phyloP scores from a whole-genome alignment of 2,797 vertebrate species.

The Distichodus sexfasciatus region DNA sequence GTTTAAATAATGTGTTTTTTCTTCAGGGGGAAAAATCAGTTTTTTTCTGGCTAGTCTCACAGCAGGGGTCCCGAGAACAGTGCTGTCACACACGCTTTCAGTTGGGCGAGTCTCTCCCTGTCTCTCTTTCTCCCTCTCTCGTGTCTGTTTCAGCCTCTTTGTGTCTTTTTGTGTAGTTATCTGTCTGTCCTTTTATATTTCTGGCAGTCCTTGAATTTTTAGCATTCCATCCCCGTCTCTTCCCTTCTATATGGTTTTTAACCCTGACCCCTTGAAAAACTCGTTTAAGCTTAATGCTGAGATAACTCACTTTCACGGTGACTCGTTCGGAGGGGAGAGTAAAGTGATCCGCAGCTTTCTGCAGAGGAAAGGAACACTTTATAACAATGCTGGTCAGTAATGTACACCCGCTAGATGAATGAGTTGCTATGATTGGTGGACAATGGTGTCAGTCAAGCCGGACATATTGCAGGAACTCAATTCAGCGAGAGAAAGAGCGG shows the following conservation, averaged over 20 bases:
- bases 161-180: slow-evolving; percentile 46
- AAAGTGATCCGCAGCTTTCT: slow-evolving; percentile 20
- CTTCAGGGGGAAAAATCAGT: slow-evolving; percentile 6
- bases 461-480: slow-evolving; percentile 9
- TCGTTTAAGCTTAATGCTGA: background rate
- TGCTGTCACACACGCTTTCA: background rate
- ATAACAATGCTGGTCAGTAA: slow-evolving; percentile 24
- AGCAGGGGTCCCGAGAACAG: slow-evolving; percentile 10
- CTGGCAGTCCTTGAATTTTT: slow-evolving; percentile 54
- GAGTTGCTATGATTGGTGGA: slow-evolving; percentile 31
- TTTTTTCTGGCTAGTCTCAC: slow-evolving; percentile 26
- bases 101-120: slow-evolving; percentile 13
- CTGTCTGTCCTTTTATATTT: slow-evolving; percentile 59
- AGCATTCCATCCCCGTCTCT: slow-evolving; percentile 38
- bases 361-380: slow-evolving; percentile 3
- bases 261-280: slow-evolving; percentile 46
- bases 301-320: background rate
- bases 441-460: slow-evolving; percentile 37
- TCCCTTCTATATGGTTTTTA: background rate
- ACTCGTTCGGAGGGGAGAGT: background rate
- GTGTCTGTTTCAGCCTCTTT: too few species aligned
- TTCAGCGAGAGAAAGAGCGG: slow-evolving; percentile 12
- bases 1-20: slow-evolving; percentile 9
- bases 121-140: slow-evolving; percentile 47
- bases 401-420: slow-evolving; percentile 20